phyloP scores from a whole-genome alignment of 2,113 vertebrate genomes.

The Melanerpes formicivorus region DNA sequence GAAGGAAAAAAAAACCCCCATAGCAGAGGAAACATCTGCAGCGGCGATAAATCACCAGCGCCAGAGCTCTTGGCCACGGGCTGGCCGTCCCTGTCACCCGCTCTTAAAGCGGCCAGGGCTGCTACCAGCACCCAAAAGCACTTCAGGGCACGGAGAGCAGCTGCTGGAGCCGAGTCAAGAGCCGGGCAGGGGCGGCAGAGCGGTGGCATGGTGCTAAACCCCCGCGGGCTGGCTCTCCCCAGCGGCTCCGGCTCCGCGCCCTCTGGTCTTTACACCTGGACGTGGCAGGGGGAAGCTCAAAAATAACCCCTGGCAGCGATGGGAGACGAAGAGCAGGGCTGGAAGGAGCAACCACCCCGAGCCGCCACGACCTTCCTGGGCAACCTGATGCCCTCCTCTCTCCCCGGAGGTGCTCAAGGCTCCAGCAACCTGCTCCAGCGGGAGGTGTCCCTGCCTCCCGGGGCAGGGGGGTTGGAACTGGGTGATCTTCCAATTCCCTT shows the following conservation, averaged over 20 bases:
- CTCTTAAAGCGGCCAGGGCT: background rate
- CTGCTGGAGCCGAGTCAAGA: background rate
- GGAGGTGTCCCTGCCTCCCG: too few species aligned
- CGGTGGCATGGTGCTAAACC: background rate
- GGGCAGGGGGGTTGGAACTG: too few species aligned
- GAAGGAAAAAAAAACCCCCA: background rate
- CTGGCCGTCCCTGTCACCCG: background rate
- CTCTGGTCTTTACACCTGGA: background rate
- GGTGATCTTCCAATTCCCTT: too few species aligned
- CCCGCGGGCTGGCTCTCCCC: background rate
- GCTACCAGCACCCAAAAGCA: background rate
- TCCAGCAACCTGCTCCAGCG: too few species aligned
- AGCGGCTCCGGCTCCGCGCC: rapidly evolving
- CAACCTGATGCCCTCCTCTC: too few species aligned
- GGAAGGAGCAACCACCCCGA: background rate
- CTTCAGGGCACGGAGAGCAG: background rate
- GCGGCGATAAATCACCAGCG: conserved; percentile 16
- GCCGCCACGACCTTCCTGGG: too few species aligned
- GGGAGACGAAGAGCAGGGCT: rapidly evolving
- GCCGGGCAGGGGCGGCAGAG: background rate
- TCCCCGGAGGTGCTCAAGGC: too few species aligned
- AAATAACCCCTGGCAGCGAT: rapidly evolving
- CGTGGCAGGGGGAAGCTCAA: background rate
- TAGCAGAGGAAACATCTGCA: background rate
- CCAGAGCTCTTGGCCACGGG: rapidly evolving